These are phyloP conservation scores for Seira musarum DNA, from an alignment of 2,888 invertebrate genomes.

Conservation along the genomic window DNA sequence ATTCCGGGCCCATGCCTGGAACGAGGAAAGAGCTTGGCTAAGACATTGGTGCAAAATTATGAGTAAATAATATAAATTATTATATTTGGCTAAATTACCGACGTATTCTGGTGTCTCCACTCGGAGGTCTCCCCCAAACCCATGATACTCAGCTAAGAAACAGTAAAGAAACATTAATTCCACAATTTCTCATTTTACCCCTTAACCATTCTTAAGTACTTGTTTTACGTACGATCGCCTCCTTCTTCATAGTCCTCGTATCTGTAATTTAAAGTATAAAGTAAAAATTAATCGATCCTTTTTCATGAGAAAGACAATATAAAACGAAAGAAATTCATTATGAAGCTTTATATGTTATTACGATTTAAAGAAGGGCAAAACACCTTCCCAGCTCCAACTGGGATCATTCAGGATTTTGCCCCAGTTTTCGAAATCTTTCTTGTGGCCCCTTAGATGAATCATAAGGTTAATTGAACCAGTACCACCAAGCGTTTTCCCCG, in stretches of 20 bases:
- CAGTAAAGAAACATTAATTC: neutral
- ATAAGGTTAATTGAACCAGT: constrained; percentile 47
- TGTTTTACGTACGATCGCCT: neutral
- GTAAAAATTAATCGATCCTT: too few species aligned
- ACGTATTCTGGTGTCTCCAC: constrained; percentile 75
- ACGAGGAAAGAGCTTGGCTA: too few species aligned
- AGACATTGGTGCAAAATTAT: too few species aligned
- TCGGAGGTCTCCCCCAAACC: constrained; percentile 61
- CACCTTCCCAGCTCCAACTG: neutral
- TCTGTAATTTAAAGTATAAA: too few species aligned
- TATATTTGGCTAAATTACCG: too few species aligned
- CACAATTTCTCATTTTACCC: neutral
- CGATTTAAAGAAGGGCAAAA: neutral
- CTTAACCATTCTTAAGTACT: neutral
- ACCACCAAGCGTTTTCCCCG: constrained; percentile 45
- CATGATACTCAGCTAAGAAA: constrained; percentile 36
- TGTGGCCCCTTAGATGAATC: constrained; percentile 51
- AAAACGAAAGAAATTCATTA: too few species aligned
- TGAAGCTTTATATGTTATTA: too few species aligned
- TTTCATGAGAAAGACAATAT: too few species aligned
- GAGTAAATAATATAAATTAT: too few species aligned
- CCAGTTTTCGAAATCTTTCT: constrained; percentile 54
- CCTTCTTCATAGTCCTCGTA: neutral
- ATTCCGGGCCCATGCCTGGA: constrained; percentile 52
- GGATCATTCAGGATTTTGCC: neutral